phyloP scores from a whole-genome alignment of 1,140 invertebrate species.

The Polypedilum vanderplanki region DNA sequence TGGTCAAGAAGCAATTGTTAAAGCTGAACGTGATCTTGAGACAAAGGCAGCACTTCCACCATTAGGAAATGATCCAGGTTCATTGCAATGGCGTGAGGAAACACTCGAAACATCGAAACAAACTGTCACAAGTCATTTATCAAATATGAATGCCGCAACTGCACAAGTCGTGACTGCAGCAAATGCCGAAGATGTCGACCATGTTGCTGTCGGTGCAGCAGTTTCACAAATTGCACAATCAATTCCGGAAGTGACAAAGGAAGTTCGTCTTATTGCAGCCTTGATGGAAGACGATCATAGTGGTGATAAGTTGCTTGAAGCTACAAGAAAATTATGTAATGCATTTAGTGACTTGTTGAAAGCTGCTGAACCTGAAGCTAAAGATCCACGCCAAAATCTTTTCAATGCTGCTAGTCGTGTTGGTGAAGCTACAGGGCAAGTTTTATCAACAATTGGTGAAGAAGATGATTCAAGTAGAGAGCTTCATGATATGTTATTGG shows the following conservation, averaged over 20 bases:
- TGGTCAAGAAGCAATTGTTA: constrained; percentile 76
- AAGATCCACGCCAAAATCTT: constrained; percentile 87
- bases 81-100: constrained; percentile 87
- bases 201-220: constrained; percentile 91
- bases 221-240: constrained; percentile 96
- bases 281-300: constrained; percentile 73
- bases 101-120: constrained; percentile 94
- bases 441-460: constrained; percentile 92
- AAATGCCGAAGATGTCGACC: constrained; percentile 76
- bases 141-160: constrained; percentile 98
- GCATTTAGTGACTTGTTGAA: constrained; percentile 93
- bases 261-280: constrained; percentile 89
- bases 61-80: constrained; percentile 75
- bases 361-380: constrained; percentile 87
- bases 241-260: constrained; percentile 92
- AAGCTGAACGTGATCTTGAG: constrained; percentile 75
- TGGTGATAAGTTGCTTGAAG: constrained; percentile 82
- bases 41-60: constrained; percentile 48
- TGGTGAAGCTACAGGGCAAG: constrained; percentile 89
- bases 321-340: constrained; percentile 81
- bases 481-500: constrained; percentile 75
- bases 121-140: constrained; percentile 91
- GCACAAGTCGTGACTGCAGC: constrained; percentile 88
- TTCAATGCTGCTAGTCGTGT: constrained; percentile 90
- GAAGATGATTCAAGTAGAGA: constrained; percentile 73